phyloP scores from a whole-genome alignment of 2,113 vertebrate genomes.

The Notiomystis cincta region DNA sequence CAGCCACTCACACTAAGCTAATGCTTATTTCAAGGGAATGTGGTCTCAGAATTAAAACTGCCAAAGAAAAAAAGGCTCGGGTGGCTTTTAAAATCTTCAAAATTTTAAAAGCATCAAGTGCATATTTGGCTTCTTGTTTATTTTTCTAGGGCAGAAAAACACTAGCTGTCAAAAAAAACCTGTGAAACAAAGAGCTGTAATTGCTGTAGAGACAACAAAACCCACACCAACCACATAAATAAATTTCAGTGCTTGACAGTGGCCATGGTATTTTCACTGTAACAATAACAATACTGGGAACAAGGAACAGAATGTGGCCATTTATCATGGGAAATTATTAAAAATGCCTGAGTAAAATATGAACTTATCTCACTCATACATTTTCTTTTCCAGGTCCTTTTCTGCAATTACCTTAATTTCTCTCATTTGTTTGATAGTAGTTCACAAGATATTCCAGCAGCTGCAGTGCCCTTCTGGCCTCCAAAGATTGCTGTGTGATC shows the following conservation, averaged over 20 bases:
- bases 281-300: background rate
- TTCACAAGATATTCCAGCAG: background rate
- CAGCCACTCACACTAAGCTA: background rate
- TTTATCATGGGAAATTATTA: background rate
- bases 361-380: background rate
- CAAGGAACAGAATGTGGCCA: background rate
- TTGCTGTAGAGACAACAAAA: background rate
- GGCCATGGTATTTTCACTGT: background rate
- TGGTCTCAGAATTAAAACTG: background rate
- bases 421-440: background rate
- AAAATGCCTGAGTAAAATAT: background rate
- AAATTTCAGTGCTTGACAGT: background rate
- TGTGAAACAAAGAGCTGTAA: background rate
- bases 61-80: background rate
- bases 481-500: background rate
- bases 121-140: background rate
- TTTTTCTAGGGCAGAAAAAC: background rate
- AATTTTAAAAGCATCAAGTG: background rate
- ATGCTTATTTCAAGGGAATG: background rate
- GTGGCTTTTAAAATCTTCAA: background rate
- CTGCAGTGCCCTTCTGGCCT: background rate
- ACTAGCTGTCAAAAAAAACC: background rate
- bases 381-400: background rate
- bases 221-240: background rate
- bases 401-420: background rate